phyloP scores from a whole-genome alignment of 2,888 invertebrate species.

The Metellina segmentata region DNA sequence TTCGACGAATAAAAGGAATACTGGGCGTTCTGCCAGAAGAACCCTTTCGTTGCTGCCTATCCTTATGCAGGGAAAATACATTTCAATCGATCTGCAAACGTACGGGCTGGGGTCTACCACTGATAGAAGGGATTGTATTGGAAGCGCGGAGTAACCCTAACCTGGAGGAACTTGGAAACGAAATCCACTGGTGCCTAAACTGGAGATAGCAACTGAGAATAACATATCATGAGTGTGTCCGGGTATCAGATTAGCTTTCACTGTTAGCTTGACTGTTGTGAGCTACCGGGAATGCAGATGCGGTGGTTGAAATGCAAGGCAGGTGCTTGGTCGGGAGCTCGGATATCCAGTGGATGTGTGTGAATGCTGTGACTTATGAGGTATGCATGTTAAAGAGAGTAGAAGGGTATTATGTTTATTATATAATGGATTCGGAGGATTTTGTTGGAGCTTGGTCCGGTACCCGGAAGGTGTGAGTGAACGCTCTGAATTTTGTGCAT shows the following conservation, averaged over 20 bases:
- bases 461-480: too few species aligned
- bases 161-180: background rate
- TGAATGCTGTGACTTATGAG: too few species aligned
- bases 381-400: too few species aligned
- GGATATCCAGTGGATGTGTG: background rate
- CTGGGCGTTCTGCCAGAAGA: slow-evolving; percentile 68
- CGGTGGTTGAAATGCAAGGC: background rate
- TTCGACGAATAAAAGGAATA: slow-evolving; percentile 64
- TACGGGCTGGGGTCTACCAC: slow-evolving; percentile 40
- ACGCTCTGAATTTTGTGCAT: too few species aligned
- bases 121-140: slow-evolving; percentile 30
- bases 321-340: background rate
- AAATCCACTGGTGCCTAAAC: background rate
- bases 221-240: background rate
- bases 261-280: background rate
- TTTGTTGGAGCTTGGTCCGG: too few species aligned
- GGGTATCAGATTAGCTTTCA: background rate
- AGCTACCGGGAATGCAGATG: background rate
- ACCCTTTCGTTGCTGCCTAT: slow-evolving; percentile 35
- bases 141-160: slow-evolving; percentile 23
- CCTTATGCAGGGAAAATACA: slow-evolving; percentile 43
- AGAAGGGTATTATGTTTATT: too few species aligned
- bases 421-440: too few species aligned
- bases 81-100: slow-evolving; percentile 59
- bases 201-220: background rate